Evolutionary conservation across 2,797 vertebrate genomes (phyloP).

Genomic region (Cynopterus sphinx): DNA sequence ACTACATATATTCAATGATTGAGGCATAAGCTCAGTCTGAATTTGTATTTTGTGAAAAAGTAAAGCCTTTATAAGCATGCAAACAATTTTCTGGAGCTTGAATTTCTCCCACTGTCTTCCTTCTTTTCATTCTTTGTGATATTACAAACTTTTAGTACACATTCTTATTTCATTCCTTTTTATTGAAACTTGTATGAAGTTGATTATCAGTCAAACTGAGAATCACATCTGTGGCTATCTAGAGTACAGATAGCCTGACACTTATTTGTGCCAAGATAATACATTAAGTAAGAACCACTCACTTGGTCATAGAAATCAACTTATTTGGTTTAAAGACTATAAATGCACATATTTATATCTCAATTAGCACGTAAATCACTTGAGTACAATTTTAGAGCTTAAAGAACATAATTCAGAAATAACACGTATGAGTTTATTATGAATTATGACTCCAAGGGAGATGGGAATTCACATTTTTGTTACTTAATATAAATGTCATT

Average conservation of each 20-base stretch:
- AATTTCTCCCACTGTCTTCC: not conserved
- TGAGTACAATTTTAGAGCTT: not conserved
- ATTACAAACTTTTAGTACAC: not conserved
- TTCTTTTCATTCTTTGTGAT: not conserved
- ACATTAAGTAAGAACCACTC: not conserved
- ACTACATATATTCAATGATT: not conserved
- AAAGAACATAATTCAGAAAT: not conserved
- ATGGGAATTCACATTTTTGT: not conserved
- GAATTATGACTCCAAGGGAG: not conserved
- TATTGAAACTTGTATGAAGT: not conserved
- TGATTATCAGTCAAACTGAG: not conserved
- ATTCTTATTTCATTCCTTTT: not conserved
- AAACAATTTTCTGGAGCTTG: not conserved
- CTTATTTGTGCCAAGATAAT: not conserved
- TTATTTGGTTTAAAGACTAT: not conserved
- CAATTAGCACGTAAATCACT: not conserved
- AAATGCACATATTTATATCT: not conserved
- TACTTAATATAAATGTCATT: not conserved
- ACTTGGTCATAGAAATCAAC: not conserved
- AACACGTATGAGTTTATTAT: not conserved
- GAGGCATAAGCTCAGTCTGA: not conserved
- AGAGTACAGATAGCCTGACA: not conserved
- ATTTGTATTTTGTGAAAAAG: not conserved
- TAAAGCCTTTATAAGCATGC: not conserved
- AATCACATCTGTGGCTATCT: not conserved